A percentile compares a stretch with the other conserved stretches of the same genome.
phyloP scores from a whole-genome alignment of 1,140 invertebrate genomes.

The Drosophila melanogaster region Release_6_plus_ISO1_MT NT_037436.4:5968501-5969000 shows the following conservation, averaged over 20 bases:
- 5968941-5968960: conserved; percentile 26
- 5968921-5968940: conserved; percentile 63
- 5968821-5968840: conserved; percentile 75
- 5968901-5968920: conserved; percentile 81
- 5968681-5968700: conserved; percentile 16
- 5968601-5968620: conserved; percentile 10
- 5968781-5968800: not conserved
- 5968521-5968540: conserved; percentile 65
- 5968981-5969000: conserved; percentile 73
- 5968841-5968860: conserved; percentile 39
- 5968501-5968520: conserved; percentile 34
- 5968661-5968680: conserved; percentile 12
- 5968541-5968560: conserved; percentile 71
- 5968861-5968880: conserved; percentile 69
- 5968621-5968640: conserved; percentile 18
- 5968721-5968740: conserved; percentile 2
- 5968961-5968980: conserved; percentile 48
- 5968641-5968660: conserved; percentile 7
- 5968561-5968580: conserved; percentile 77
- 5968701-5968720: conserved; percentile 1
- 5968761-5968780: not conserved
- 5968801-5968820: conserved; percentile 69
- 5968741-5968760: not conserved
- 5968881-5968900: conserved; percentile 78
- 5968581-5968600: conserved; percentile 78